Conservation (phyloP, 2,888 invertebrate species). For the Limnephilus lunatus region DNA sequence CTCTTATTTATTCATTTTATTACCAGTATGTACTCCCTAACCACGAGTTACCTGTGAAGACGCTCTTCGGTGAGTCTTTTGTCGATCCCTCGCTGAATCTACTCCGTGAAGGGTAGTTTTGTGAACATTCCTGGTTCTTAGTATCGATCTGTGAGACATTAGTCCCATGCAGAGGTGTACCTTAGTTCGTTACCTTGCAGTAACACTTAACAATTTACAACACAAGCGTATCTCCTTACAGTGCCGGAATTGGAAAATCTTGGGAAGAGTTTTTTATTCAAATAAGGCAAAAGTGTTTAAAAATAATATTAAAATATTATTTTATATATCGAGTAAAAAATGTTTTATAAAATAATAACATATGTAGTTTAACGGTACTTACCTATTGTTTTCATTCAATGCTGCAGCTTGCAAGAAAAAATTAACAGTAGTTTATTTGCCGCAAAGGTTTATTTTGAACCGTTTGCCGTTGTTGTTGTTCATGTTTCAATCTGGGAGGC, state of each 20-base stretch:
- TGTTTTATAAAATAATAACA: too few species aligned
- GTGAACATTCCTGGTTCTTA: neutral
- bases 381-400: too few species aligned
- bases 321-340: too few species aligned
- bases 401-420: too few species aligned
- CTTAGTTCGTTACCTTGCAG: neutral
- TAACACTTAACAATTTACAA: neutral
- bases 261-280: neutral
- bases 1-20: neutral
- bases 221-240: neutral
- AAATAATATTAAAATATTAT: too few species aligned
- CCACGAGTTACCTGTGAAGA: neutral
- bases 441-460: too few species aligned
- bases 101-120: neutral
- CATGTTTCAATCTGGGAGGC: too few species aligned
- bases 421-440: too few species aligned
- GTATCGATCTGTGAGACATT: slow-evolving; percentile 7
- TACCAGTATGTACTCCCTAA: neutral
- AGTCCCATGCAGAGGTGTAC: slow-evolving; percentile 13
- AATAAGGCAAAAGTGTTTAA: neutral
- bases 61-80: neutral
- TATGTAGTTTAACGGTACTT: too few species aligned
- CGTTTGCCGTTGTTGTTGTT: too few species aligned
- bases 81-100: neutral
- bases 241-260: neutral